These are phyloP conservation scores for Drosophila bocqueti DNA, from an alignment of 1,140 invertebrate genomes.

Conservation along the genomic window DNA sequence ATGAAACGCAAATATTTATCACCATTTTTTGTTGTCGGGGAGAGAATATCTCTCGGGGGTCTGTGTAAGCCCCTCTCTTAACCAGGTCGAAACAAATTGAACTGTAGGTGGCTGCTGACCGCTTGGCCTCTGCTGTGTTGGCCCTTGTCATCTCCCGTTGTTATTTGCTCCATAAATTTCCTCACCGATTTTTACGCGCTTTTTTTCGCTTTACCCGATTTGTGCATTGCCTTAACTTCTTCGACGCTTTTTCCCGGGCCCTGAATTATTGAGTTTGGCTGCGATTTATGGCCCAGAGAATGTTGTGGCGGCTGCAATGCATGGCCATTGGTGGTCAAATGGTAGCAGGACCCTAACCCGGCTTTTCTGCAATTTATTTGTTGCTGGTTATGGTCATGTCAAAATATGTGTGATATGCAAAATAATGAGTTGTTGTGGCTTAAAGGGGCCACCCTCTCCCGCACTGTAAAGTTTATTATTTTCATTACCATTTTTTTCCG, in stretches of 20 bases:
- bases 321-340: conserved; percentile 47
- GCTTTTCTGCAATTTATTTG: conserved; percentile 79
- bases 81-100: conserved; percentile 77
- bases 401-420: conserved; percentile 81
- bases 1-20: conserved; percentile 80
- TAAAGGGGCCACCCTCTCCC: background rate
- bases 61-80: conserved; percentile 25
- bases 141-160: conserved; percentile 82
- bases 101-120: conserved; percentile 75
- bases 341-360: conserved; percentile 55
- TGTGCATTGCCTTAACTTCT: conserved; percentile 40
- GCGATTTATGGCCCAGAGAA: conserved; percentile 71
- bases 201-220: conserved; percentile 51
- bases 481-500: conserved; percentile 40
- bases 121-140: conserved; percentile 76
- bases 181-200: conserved; percentile 77
- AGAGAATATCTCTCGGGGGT: background rate
- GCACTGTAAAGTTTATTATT: conserved; percentile 38
- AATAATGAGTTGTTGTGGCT: conserved; percentile 82
- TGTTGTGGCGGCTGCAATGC: conserved; percentile 14
- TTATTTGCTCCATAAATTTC: conserved; percentile 82
- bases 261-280: conserved; percentile 72
- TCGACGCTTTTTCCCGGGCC: conserved; percentile 41
- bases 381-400: conserved; percentile 77
- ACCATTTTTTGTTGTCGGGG: conserved; percentile 42